phyloP scores from a whole-genome alignment of 2,113 vertebrate species.

The Neolamprologus fasciatus region DNA sequence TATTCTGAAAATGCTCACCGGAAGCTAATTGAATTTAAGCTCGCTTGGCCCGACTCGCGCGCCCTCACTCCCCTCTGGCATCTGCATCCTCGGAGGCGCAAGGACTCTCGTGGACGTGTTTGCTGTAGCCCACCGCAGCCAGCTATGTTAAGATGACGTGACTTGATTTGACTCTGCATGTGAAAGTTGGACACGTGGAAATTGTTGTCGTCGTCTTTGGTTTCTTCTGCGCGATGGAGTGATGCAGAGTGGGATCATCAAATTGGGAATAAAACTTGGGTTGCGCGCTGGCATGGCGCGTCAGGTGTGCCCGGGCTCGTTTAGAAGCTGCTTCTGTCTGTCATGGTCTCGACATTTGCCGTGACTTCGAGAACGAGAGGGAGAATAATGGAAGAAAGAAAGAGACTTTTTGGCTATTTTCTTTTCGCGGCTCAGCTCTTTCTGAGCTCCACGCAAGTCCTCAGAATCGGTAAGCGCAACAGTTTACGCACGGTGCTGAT shows the following conservation, averaged over 20 bases:
- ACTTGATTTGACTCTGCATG: background rate
- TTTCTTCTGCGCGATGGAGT: background rate
- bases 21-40: background rate
- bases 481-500: constrained; percentile 22
- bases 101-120: background rate
- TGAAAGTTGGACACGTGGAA: background rate
- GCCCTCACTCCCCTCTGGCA: background rate
- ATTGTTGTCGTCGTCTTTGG: too few relatives aligned
- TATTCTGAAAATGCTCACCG: constrained; percentile 17
- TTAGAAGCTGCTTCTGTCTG: constrained; percentile 26
- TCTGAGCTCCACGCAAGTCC: constrained; percentile 79
- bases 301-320: constrained; percentile 16
- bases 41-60: background rate
- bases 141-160: background rate
- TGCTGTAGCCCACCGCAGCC: background rate
- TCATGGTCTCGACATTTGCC: constrained; percentile 52
- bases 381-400: constrained; percentile 63
- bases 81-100: background rate
- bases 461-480: constrained; percentile 84
- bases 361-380: constrained; percentile 10
- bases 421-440: constrained; percentile 66
- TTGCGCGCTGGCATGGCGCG: constrained; percentile 9
- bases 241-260: background rate
- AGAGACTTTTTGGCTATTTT: constrained; percentile 65
- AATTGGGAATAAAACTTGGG: constrained; percentile 12